Base-by-base conservation (phyloP, 2,888 invertebrate genomes). In the Rapana venosa region DNA sequence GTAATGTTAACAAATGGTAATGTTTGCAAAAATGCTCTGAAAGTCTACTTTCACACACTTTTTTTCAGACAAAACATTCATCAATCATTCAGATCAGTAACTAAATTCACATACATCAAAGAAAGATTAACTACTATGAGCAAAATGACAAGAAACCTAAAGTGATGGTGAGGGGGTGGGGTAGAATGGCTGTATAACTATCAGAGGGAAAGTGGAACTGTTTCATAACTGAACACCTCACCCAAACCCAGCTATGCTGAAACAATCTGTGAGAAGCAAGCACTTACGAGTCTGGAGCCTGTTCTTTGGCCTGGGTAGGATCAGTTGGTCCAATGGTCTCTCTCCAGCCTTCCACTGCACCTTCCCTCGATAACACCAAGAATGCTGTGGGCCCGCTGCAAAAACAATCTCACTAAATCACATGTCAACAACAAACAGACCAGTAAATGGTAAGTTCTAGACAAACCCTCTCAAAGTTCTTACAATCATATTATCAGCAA, bases 301-400 rank as follows among this genome's bases (percentile, higher is more conserved):
- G 93, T 87, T 94, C 93, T 91, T 94, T 95, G 2, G 96, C 96
- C 81, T 94, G 90, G 47, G 93, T 92, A 88, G 96, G 95, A 90
- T 96, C 95, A 61, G 94, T 94, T 13, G 94, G 94, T 84, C 96
- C 96, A 83, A 96, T 95, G 70, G 94, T 74, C 26, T 93, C 91
- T 89, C 95, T 92, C 95, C 95, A 95, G 35, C 95, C 95, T 32
- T 93, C 93, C 22, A 96, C 94, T 56, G 95, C 95, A 92, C 93
- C 94, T 92, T 95, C 95, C 92, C 94, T 89, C n/a, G 95, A 94
- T 58, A 96, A 92, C 88, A 95, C 95, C 94, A 96, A 94, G 91
- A 96, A 94, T 88, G 93, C 92, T 61, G 95, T 94, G 11, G 94
- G 94, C 88, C 95, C 96, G 94, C 96, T 96, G 91, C 2, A 93